Base-by-base conservation (phyloP, 2,888 invertebrate genomes). In the Blastobasis adustella region DNA sequence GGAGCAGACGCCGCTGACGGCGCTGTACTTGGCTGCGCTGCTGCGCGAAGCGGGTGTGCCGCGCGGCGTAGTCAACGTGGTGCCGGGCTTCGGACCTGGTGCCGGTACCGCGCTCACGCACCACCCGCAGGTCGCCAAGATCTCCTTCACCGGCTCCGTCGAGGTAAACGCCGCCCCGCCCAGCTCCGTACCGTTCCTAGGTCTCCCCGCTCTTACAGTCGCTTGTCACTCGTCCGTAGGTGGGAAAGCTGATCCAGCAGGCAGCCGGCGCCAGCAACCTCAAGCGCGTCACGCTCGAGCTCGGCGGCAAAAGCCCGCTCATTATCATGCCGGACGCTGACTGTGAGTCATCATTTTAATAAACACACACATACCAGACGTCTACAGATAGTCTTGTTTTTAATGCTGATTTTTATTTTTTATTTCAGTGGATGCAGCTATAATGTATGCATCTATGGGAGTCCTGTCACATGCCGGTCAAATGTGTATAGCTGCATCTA, bases 271-370 rank as follows among this genome's bases (percentile, higher is more conserved):
- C 90, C 46, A 92, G 92, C 1, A 96, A 96, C 71, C 83, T 97
- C 49, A 97, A 97, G 73, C 90, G 93, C 52, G 92, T 96, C 0
- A 93, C 94, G 4, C 80, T 97, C 51, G 97, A 97, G 75, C 86
- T 97, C 44, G 97, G 97, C 44, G 97, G 97, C 54, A 97, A 97
- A 77, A 95, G 95, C 72, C 96, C 97, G 0, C 82, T 96, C n/a
- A 94, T 97, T 10, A 89, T 97, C 9, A 95, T 95, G 69, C 23
- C 23, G 23, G 23, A 23, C 23, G 23, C 23, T 3, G 23, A 23
- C 23, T 81, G 95, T 94, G 84, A 84, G 47, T 39, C 9, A 4
- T 7, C 23, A 23, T 23, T 23, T 23, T 23, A 23, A 23, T 23
- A 23, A 23, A 23, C 3, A 3, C 23, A 23, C 23, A 2, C 2